Evolutionary conservation across 2,888 invertebrate species (phyloP), one percentile per base, ranked within the genome.

Genomic region (Chelonus formosanus): DNA sequence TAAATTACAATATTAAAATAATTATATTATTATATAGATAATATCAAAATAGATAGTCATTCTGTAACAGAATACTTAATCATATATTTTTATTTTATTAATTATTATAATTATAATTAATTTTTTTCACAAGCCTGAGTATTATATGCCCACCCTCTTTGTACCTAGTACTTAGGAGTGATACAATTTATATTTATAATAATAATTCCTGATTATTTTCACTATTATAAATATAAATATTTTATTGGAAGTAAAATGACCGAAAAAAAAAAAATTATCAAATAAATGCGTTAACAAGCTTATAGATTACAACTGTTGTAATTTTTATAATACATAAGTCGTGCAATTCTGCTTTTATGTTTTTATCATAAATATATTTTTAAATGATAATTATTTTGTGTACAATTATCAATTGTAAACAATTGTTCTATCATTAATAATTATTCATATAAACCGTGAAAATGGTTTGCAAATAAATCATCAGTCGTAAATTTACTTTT

Each of bases 151-250:
- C 57, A 35, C 57, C 75, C 75, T 71, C 74, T 74, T 78, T 78
- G 81, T 82, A 80, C 76, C 74, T 78, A 78, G 80, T 77, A 76
- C 78, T 78, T 20, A 78, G 77, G 77, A 80, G 81, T 78, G 81
- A 80, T 78, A 79, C 78, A 76, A 77, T 80, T 81, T 78, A 78
- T 77, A 20, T 20, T 1, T 20, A 20, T 48, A 48, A 20, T 48
- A 48, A 20, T 48, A 48, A 20, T 48, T 10, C 5, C 31, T 10
- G 5, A 48, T 48, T 10, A 48, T n/a, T 48, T 45, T 8, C 20
- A 34, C n/a, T 57, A 32, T 55, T 32, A 58, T 5, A 45, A 50
- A 48, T 47, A 56, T 56, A 44, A 10, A 48, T 36, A 45, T 31
- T 59, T 59, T 48, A 48, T 10, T 34, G 35, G 36, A 20, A 10